Evolutionary conservation across 2,113 vertebrate species (phyloP).

Genomic region (Takifugu bimaculatus): DNA sequence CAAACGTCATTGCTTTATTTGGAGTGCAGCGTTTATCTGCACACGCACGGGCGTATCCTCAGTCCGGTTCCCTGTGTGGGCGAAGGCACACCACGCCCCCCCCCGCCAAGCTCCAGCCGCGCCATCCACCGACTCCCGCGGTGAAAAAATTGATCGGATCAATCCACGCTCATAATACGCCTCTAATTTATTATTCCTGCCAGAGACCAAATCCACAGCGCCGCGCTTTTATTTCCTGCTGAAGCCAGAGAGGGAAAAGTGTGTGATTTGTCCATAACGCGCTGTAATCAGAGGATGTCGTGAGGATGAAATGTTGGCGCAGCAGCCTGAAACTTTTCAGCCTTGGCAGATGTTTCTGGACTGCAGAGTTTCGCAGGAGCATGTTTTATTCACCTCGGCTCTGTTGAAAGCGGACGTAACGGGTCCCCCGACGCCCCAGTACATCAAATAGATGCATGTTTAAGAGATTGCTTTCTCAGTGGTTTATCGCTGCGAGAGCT

Average conservation of each 20-base stretch:
- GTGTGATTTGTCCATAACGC: neutral
- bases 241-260: slow-evolving; percentile 12
- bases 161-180: slow-evolving; percentile 56
- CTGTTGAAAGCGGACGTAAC: slow-evolving; percentile 22
- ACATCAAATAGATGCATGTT: slow-evolving; percentile 26
- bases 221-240: slow-evolving; percentile 33
- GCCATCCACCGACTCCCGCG: slow-evolving; percentile 46
- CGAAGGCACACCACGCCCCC: slow-evolving; percentile 38
- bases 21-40: neutral
- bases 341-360: slow-evolving; percentile 23
- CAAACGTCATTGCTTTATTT: slow-evolving; percentile 1
- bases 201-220: slow-evolving; percentile 37
- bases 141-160: slow-evolving; percentile 60
- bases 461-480: slow-evolving; percentile 14
- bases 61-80: slow-evolving; percentile 7
- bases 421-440: slow-evolving; percentile 1
- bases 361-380: slow-evolving; percentile 16
- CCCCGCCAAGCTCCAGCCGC: slow-evolving; percentile 36
- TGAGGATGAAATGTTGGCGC: slow-evolving; percentile 31
- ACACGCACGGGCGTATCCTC: slow-evolving; percentile 1
- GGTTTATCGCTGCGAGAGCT: slow-evolving; percentile 9
- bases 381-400: slow-evolving; percentile 29
- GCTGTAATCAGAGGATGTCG: slow-evolving; percentile 36
- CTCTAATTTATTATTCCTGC: slow-evolving; percentile 52
- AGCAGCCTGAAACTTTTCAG: slow-evolving; percentile 17